A percentile compares a stretch with the other conserved stretches of the same genome.
These are phyloP conservation scores for Fopius arisanus DNA, from an alignment of 1,140 invertebrate genomes.

Conservation along the genomic window DNA sequence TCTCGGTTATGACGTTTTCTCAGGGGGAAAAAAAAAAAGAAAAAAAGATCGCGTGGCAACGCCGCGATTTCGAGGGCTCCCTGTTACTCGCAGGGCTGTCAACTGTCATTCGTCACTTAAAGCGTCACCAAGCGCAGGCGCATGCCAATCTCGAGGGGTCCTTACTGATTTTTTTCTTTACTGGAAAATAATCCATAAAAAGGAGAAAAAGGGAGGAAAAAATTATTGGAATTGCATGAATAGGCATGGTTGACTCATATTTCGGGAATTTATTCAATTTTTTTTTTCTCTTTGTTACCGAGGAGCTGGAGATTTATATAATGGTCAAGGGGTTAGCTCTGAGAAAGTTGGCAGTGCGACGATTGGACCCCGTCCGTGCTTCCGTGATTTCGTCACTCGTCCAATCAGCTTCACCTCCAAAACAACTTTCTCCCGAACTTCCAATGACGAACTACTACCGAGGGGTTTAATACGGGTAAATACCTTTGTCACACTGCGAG, in stretches of 20 bases:
- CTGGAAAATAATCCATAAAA: neutral
- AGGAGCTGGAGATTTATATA: conserved; percentile 41
- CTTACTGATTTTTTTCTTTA: neutral
- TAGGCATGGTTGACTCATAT: neutral
- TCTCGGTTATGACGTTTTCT: too few species aligned
- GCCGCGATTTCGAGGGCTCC: neutral
- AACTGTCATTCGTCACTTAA: conserved; percentile 26
- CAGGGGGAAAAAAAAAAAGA: too few species aligned
- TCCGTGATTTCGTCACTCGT: conserved; percentile 51
- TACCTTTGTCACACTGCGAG: neutral
- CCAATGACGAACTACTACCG: conserved; percentile 36
- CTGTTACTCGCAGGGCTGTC: conserved; percentile 19
- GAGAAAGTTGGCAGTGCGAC: conserved; percentile 49
- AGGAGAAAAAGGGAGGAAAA: neutral
- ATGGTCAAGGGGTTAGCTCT: conserved; percentile 50
- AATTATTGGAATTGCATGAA: neutral
- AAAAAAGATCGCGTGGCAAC: conserved; percentile 29
- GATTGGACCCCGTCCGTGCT: conserved; percentile 42
- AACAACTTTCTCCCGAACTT: conserved; percentile 54
- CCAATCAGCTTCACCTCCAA: conserved; percentile 47
- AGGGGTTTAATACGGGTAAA: neutral
- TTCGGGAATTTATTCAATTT: neutral
- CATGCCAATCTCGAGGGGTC: neutral
- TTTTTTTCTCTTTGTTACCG: neutral
- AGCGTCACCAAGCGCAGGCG: neutral